A percentile compares a stretch with the other conserved stretches of the same genome.
phyloP scores from a whole-genome alignment of 2,797 vertebrate species.

The Octomys mimax region DNA sequence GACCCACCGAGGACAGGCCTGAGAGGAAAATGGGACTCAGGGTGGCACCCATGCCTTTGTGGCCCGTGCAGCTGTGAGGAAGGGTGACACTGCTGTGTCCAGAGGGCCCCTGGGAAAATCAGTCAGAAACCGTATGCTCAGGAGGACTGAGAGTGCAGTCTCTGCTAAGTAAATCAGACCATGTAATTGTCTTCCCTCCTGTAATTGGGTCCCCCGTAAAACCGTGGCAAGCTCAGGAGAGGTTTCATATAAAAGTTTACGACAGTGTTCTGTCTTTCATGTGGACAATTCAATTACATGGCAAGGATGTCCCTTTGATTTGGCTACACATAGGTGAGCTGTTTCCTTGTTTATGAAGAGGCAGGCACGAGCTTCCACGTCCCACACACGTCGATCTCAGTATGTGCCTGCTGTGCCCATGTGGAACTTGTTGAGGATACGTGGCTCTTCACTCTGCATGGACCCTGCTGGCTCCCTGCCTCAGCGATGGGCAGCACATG shows the following conservation, averaged over 20 bases:
- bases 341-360: accelerated
- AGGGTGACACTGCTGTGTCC: background rate
- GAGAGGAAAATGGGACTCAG: no score
- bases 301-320: background rate
- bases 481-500: accelerated
- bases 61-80: accelerated
- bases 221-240: background rate
- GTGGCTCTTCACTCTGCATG: background rate
- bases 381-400: background rate
- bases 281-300: background rate
- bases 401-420: background rate
- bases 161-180: background rate
- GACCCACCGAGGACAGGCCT: accelerated
- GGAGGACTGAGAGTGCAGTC: background rate
- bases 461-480: no score
- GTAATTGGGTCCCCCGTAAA: background rate
- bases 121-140: background rate
- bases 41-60: no score
- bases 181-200: background rate
- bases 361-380: accelerated
- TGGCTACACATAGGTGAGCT: background rate
- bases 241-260: background rate
- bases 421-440: background rate
- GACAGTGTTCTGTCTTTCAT: background rate
- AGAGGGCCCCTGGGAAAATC: background rate